Evolutionary conservation across 2,888 invertebrate species (phyloP).

Genomic region (Cyrtodaria siliqua): DNA sequence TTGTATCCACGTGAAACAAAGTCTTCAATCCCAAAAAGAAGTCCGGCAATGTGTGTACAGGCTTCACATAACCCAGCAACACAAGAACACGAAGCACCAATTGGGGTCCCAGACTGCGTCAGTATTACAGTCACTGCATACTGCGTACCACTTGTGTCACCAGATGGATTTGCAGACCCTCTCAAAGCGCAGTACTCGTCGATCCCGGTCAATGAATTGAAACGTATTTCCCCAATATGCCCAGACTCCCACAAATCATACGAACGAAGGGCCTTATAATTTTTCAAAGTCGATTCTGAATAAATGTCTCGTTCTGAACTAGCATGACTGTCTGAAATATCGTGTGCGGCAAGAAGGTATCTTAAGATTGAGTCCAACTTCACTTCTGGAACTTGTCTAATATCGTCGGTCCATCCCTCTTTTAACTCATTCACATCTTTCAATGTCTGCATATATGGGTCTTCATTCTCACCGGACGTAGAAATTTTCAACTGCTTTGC

Average conservation of each 20-base stretch:
- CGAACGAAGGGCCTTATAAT: conserved; percentile 22
- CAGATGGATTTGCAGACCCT: conserved; percentile 25
- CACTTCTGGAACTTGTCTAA: conserved; percentile 5
- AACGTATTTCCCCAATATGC: background rate
- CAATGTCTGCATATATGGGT: conserved; percentile 25
- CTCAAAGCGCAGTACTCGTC: conserved; percentile 15
- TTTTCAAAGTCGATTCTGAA: conserved; percentile 2
- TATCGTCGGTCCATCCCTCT: conserved; percentile 20
- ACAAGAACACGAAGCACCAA: conserved; percentile 24
- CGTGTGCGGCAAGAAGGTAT: conserved; percentile 26
- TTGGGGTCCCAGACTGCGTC: conserved; percentile 1
- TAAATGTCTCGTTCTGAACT: conserved; percentile 15
- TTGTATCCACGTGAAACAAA: conserved; percentile 19
- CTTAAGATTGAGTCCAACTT: conserved; percentile 2
- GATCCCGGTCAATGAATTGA: conserved; percentile 1
- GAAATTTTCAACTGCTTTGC: conserved; percentile 7
- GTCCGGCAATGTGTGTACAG: conserved; percentile 26
- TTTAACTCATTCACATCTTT: conserved; percentile 1
- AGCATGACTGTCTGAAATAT: background rate
- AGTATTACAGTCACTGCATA: conserved; percentile 17
- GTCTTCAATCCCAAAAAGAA: conserved; percentile 23
- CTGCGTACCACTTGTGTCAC: conserved; percentile 36
- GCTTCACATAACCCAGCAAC: conserved; percentile 26
- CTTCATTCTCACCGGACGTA: conserved; percentile 2
- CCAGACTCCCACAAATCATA: conserved; percentile 22